Evolutionary conservation across 2,888 invertebrate species (phyloP), one percentile per base, ranked within the genome.

Genomic region (Odontomyia ornata): DNA sequence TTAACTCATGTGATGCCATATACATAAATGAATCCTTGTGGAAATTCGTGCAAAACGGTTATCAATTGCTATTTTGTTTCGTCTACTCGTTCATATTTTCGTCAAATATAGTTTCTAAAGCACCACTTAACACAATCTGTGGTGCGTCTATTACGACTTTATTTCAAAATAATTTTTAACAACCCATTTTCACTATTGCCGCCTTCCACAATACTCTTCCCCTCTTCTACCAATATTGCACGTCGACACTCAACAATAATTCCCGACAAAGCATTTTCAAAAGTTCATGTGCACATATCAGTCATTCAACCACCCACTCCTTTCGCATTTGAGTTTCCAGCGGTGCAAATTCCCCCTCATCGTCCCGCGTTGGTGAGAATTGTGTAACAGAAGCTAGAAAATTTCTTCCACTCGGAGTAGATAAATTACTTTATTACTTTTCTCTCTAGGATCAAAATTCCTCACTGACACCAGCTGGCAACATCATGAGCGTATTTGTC

Each of bases 341-440:
- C 60, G 9, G 3, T 4, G 25, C 13, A 23, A 9, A 7, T 3
- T 23, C 23, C 23, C 18, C 25, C 5, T 5, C 60, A 18, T 4
- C 27, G 25, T 18, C 46, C 27, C 46, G 21, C 65, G 36, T 28
- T 9, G 21, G 47, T 27, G 56, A 43, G 67, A 30, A 13, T 30
- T 28, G 36, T 67, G 43, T 47, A 47, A 71, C 52, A 71, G 52
- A 71, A 71, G 71, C n/a, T 71, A 27, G 27, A 36, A 9, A 71
- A 71, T 23, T 71, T 47, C 71, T 27, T 73, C 30, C 67, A 65
- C 36, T 36, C 64, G 57, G 18, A 65, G 65, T 76, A 65, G 78
- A 76, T 78, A 78, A 76, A 78, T 78, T 78, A 78, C 78, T 78
- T 76, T 76, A 78, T 78, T 78, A 76, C 78, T 78, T 78, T 56